phyloP scores from a whole-genome alignment of 2,113 vertebrate species.

The Rhipidura dahli region DNA sequence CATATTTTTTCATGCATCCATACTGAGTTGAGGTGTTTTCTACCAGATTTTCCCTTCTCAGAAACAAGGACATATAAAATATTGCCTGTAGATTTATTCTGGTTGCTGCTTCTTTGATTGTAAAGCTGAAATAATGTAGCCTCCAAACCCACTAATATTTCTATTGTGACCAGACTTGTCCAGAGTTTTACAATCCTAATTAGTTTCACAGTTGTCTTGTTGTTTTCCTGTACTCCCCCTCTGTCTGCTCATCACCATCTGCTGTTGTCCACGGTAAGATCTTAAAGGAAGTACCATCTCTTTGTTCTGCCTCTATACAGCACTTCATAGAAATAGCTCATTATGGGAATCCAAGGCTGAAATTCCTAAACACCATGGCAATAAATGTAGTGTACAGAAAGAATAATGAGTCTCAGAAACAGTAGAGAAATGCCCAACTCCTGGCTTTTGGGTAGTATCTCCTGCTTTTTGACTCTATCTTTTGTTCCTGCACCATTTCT shows the following conservation, averaged over 20 bases:
- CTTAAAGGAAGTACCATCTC: conserved; percentile 57
- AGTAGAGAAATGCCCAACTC: not conserved
- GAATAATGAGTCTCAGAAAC: conserved; percentile 26
- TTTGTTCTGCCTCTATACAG: conserved; percentile 58
- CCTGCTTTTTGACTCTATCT: not conserved
- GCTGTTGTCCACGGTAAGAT: conserved; percentile 39
- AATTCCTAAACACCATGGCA: conserved; percentile 54
- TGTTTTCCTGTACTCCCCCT: conserved; percentile 63
- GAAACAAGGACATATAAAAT: not conserved
- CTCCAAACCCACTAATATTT: conserved; percentile 52
- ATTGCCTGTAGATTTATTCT: not conserved
- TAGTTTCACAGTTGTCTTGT: conserved; percentile 67
- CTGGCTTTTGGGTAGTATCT: not conserved
- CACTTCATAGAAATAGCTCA: conserved; percentile 60
- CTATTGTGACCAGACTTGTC: conserved; percentile 54
- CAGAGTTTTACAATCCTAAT: conserved; percentile 66
- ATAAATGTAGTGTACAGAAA: conserved; percentile 47
- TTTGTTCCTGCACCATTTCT: conserved; percentile 15
- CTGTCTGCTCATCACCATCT: conserved; percentile 64
- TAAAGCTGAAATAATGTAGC: conserved; percentile 27
- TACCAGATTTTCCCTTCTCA: not conserved
- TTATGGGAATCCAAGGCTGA: conserved; percentile 50
- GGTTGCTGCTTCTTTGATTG: not conserved
- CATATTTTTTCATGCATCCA: not conserved
- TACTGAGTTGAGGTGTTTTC: not conserved